Base-by-base conservation (phyloP, 2,113 vertebrate species). In the Micromys minutus region DNA sequence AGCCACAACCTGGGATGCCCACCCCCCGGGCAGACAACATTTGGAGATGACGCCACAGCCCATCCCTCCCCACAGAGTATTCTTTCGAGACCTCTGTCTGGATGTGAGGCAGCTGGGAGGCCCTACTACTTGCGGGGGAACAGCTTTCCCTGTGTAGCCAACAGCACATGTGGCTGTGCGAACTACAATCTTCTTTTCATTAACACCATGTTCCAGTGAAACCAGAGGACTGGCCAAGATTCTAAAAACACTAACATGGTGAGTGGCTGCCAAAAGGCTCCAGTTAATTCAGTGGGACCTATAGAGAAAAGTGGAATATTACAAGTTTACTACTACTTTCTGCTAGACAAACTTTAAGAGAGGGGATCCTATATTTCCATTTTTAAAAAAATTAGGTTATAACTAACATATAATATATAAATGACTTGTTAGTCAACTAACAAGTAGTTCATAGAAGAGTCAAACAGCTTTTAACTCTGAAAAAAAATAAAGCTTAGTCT, bases 41-140 rank as follows among this genome's bases (percentile, higher is more conserved):
- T 55, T 94, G 55, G 86, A 61, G 77, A 89, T 94, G 91, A 91
- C 1, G 1, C 52, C 86, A 34, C 59, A 24, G 36, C 39, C 59
- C 39, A 7, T 65, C 59, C 74, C 50, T 85, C 36, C 45, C 71
- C 34, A 7, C 63, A 21, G 45, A 59, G 22, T 45, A 21, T 31
- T 95, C 92, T 86, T 95, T 71, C 7, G 45, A 92, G 80, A 63
- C 76, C 57, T 91, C 86, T 72, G 76, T 88, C 50, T 91, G 87
- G 65, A 77, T 61, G n/a, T 1, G n/a, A 84, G 77, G 87, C 89
- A 67, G 83, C 74, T 83, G 85, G 50, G 67, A 76, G 89, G 29
- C 67, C 74, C 76, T 34, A 0, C 74, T 67, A 12, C 74, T 93
- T 90, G 21, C 91, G 50, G 71, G 34, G 31, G 24, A 61, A 61